Percentiles rank a stretch among this genome's conserved stretches.
Conservation (phyloP, 2,113 vertebrate genomes). For the Thymallus thymallus region DNA sequence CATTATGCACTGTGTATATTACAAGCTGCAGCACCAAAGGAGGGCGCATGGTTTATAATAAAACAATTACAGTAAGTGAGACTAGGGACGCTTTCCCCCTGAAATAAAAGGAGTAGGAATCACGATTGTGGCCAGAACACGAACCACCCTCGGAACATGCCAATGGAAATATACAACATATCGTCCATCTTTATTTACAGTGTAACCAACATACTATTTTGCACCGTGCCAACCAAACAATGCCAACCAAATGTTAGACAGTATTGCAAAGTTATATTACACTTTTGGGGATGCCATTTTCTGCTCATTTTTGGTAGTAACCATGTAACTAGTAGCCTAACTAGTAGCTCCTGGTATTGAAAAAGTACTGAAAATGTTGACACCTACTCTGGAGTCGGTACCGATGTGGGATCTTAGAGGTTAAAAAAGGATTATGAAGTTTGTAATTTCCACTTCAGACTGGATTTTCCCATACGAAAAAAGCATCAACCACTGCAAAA, state of each 20-base stretch:
- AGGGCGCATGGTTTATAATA: slow-evolving; percentile 53
- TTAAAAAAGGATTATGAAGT: too few species aligned
- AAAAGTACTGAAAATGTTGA: too few species aligned
- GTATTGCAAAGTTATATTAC: neutral
- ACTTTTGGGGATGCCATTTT: neutral
- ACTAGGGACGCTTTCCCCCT: slow-evolving; percentile 27
- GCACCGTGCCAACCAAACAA: slow-evolving; percentile 9
- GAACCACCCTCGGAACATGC: slow-evolving; percentile 48
- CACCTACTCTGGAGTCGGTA: too few species aligned
- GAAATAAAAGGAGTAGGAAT: slow-evolving; percentile 47
- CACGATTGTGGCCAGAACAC: slow-evolving; percentile 40
- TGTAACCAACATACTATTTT: slow-evolving; percentile 5
- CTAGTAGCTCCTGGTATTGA: too few species aligned
- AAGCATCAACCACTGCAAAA: too few species aligned
- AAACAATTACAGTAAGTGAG: slow-evolving; percentile 48
- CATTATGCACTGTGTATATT: slow-evolving; percentile 11
- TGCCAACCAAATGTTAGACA: neutral
- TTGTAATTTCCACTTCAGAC: too few species aligned
- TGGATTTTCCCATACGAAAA: too few species aligned
- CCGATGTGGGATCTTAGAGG: too few species aligned
- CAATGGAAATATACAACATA: slow-evolving; percentile 44
- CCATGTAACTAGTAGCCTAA: too few species aligned
- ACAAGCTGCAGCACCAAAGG: neutral
- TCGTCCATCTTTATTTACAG: slow-evolving; percentile 50
- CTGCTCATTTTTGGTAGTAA: too few species aligned